Evolutionary conservation across 2,113 vertebrate genomes (phyloP).

Genomic region (Cygnus atratus): DNA sequence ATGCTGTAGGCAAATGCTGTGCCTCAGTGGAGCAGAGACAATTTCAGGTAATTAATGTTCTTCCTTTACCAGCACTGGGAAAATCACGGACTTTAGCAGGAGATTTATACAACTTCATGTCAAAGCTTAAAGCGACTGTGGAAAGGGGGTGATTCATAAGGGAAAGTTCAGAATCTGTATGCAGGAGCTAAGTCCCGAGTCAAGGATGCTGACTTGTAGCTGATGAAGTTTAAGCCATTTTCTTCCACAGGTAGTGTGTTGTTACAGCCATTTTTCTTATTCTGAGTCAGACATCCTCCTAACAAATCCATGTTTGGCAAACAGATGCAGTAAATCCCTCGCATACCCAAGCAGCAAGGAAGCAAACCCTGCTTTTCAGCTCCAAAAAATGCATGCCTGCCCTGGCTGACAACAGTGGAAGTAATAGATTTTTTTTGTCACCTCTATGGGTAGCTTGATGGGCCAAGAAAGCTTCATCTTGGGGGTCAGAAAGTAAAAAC

Average conservation of each 20-base stretch:
- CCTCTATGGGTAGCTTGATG: background rate
- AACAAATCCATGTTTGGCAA: background rate
- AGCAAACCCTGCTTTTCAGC: background rate
- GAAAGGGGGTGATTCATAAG: background rate
- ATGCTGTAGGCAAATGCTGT: constrained; percentile 47
- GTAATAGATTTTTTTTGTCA: background rate
- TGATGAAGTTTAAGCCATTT: background rate
- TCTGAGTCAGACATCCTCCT: background rate
- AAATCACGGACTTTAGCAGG: background rate
- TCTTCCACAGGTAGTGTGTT: background rate
- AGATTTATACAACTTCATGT: constrained; percentile 33
- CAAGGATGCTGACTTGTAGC: background rate
- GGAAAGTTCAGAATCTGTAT: background rate
- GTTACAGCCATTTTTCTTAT: background rate
- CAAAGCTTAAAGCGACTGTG: background rate
- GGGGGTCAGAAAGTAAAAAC: background rate
- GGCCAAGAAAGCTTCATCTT: background rate
- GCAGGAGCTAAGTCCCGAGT: background rate
- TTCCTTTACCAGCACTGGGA: constrained; percentile 38
- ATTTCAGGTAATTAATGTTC: constrained; percentile 67
- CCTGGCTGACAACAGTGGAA: background rate
- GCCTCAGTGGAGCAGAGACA: constrained; percentile 58
- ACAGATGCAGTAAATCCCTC: background rate
- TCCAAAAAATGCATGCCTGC: background rate
- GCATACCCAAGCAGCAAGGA: background rate